A percentile compares a stretch with the other conserved stretches of the same genome.
These are phyloP conservation scores for Zaprionus bogoriensis DNA, from an alignment of 2,888 invertebrate genomes.

Conservation along the genomic window DNA sequence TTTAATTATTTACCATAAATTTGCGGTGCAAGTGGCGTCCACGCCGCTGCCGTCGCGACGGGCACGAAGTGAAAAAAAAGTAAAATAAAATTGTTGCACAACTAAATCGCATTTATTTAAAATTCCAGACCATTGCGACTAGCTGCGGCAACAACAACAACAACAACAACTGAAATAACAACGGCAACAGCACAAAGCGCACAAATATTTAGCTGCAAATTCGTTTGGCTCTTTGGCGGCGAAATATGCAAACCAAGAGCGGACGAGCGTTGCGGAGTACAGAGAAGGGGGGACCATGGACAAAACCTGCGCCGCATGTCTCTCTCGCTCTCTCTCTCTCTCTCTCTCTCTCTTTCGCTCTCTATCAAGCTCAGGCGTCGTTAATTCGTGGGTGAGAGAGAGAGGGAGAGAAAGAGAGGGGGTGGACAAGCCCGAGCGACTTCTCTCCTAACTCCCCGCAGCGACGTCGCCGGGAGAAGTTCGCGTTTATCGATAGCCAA, in stretches of 20 bases:
- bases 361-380: not conserved
- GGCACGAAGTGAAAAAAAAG: constrained; percentile 26
- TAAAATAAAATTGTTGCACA: constrained; percentile 63
- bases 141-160: constrained; percentile 23
- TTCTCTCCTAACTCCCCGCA: constrained; percentile 36
- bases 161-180: constrained; percentile 19
- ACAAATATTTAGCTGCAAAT: constrained; percentile 65
- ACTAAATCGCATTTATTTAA: constrained; percentile 77
- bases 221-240: constrained; percentile 64
- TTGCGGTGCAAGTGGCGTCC: constrained; percentile 45
- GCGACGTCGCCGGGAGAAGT: constrained; percentile 42
- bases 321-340: too few relatives aligned
- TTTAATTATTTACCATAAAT: constrained; percentile 63
- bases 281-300: too few relatives aligned
- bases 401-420: too few relatives aligned
- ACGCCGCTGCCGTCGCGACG: constrained; percentile 5
- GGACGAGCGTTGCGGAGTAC: too few relatives aligned
- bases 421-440: too few relatives aligned
- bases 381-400: constrained; percentile 24
- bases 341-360: too few relatives aligned
- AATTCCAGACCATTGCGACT: constrained; percentile 73
- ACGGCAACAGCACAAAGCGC: constrained; percentile 40
- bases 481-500: constrained; percentile 50
- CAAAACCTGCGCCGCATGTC: constrained; percentile 47
- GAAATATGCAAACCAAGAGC: constrained; percentile 58